These are phyloP conservation scores for Eupithecia subumbrata DNA, from an alignment of 2,888 invertebrate genomes.

Conservation along the genomic window DNA sequence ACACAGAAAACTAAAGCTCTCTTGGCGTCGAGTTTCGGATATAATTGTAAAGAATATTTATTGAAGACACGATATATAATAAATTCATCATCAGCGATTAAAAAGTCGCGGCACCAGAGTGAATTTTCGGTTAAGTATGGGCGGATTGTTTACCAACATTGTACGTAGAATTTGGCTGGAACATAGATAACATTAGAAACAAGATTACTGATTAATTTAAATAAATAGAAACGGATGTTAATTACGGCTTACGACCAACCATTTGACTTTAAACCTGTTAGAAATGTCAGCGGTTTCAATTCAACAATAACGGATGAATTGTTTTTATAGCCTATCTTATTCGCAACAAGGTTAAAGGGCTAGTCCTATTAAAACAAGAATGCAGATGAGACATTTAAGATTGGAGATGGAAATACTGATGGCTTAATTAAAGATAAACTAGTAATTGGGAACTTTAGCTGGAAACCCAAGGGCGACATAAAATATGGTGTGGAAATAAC, in stretches of 20 bases:
- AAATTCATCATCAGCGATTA: no score
- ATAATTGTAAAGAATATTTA: no score
- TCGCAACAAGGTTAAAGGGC: conserved; percentile 54
- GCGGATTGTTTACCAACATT: no score
- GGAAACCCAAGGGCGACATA: not conserved
- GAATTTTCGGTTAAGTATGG: no score
- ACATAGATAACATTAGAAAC: conserved; percentile 44
- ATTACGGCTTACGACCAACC: conserved; percentile 48
- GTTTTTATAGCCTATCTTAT: conserved; percentile 56
- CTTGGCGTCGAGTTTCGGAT: no score
- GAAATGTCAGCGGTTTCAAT: conserved; percentile 60
- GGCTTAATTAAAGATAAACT: not conserved
- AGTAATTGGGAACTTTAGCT: not conserved
- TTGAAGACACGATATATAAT: no score
- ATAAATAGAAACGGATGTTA: conserved; percentile 46
- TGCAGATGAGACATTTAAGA: conserved; percentile 49
- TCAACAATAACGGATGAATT: conserved; percentile 59
- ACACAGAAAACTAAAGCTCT: no score
- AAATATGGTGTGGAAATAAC: not conserved
- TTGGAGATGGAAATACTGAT: conserved; percentile 21
- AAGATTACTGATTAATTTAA: conserved; percentile 42
- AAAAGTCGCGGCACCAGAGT: no score
- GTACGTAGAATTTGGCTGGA: no score
- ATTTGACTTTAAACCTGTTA: conserved; percentile 64
- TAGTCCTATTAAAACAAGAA: conserved; percentile 50